Evolutionary conservation across 2,888 invertebrate species (phyloP).

Genomic region (Ashinkailepas kermadecensis): DNA sequence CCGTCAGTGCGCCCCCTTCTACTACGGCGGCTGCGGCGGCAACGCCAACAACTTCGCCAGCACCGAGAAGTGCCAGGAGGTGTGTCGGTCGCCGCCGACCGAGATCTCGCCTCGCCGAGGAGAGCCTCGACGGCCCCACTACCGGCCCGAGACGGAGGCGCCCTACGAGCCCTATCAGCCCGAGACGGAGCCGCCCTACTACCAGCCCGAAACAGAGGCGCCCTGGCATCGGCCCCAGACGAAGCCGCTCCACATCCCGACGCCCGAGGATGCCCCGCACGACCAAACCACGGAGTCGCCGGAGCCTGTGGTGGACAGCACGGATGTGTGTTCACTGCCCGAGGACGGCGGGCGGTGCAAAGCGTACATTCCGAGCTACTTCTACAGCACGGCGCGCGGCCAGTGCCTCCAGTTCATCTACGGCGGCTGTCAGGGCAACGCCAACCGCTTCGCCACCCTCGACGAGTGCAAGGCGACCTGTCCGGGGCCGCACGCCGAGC

Average conservation of each 20-base stretch:
- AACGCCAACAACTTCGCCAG: conserved; percentile 23
- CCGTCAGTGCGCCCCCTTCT: conserved; percentile 25
- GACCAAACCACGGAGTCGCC: neutral
- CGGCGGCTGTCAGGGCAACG: conserved; percentile 38
- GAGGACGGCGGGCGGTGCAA: conserved; percentile 34
- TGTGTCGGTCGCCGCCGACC: neutral
- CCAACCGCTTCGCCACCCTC: conserved; percentile 37
- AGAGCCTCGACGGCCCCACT: neutral
- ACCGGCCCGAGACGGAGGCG: neutral
- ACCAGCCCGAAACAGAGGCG: neutral
- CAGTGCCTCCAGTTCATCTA: conserved; percentile 38
- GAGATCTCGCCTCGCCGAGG: neutral
- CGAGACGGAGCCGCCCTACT: neutral
- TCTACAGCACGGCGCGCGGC: conserved; percentile 36
- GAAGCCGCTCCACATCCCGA: neutral
- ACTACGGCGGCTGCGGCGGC: conserved; percentile 27
- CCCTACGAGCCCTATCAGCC: neutral
- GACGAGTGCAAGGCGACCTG: conserved; percentile 35
- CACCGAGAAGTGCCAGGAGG: neutral
- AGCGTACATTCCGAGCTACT: conserved; percentile 35
- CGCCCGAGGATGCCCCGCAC: neutral
- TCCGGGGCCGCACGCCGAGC: neutral
- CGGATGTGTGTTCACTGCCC: conserved; percentile 32
- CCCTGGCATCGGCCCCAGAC: neutral
- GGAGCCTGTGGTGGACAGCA: conserved; percentile 28